phyloP scores from a whole-genome alignment of 2,888 invertebrate genomes.

The Auanema freiburgensis region DNA sequence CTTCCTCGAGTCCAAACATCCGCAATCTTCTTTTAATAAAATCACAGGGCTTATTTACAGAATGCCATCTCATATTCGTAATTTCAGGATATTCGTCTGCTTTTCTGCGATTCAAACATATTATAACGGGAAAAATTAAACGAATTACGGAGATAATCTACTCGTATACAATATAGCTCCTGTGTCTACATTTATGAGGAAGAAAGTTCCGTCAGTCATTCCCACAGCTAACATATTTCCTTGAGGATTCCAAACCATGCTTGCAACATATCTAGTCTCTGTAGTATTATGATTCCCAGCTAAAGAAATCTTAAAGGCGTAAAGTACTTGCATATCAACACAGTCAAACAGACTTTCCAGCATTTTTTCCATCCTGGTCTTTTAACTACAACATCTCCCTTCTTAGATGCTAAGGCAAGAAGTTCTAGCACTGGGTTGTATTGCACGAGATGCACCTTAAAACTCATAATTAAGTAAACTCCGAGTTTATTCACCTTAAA shows the following conservation, averaged over 20 bases:
- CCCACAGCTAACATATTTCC: constrained; percentile 49
- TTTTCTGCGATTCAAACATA: background rate
- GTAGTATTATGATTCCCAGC: background rate
- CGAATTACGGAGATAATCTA: background rate
- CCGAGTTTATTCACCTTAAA: constrained; percentile 27
- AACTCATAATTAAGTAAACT: background rate
- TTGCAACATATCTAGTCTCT: constrained; percentile 9
- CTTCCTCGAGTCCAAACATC: too few relatives aligned
- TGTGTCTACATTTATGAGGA: constrained; percentile 45
- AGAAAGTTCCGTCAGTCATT: constrained; percentile 38
- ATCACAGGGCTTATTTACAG: too few relatives aligned
- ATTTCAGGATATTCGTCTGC: background rate
- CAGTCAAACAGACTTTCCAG: constrained; percentile 45
- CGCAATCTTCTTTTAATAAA: too few relatives aligned
- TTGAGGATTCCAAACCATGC: constrained; percentile 36
- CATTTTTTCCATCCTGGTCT: constrained; percentile 52
- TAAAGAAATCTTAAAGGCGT: background rate
- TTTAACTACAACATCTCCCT: constrained; percentile 50
- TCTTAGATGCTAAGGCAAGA: constrained; percentile 48
- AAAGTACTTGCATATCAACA: background rate
- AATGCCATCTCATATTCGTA: too few relatives aligned
- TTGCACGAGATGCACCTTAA: constrained; percentile 11
- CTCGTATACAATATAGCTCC: constrained; percentile 25
- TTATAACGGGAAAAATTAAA: background rate
- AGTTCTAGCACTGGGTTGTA: constrained; percentile 44